These are phyloP conservation scores for Gephyroberyx darwinii DNA, from an alignment of 2,797 vertebrate genomes.

Conservation along the genomic window DNA sequence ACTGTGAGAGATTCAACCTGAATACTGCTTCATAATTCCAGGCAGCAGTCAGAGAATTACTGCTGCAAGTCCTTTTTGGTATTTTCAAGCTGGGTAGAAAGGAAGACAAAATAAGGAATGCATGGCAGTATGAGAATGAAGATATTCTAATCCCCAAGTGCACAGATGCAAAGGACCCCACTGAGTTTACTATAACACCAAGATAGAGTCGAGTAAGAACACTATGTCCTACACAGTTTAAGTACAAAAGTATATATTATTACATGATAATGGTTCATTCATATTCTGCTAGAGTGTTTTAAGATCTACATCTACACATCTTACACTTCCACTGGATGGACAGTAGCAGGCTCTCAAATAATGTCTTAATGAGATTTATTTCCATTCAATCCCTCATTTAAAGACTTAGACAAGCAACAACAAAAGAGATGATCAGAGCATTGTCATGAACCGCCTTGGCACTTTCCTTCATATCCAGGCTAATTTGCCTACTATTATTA, in stretches of 20 bases:
- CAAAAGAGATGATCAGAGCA: constrained; percentile 74
- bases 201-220: constrained; percentile 26
- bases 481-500: constrained; percentile 79
- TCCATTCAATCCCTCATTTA: constrained; percentile 71
- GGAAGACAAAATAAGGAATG: constrained; percentile 26
- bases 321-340: constrained; percentile 27
- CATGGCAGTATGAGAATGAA: constrained; percentile 7
- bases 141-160: constrained; percentile 25
- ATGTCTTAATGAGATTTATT: constrained; percentile 79
- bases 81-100: constrained; percentile 22
- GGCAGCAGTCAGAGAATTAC: constrained; percentile 38
- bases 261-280: constrained; percentile 39
- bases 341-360: constrained; percentile 52
- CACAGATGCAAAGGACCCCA: constrained; percentile 24
- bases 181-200: constrained; percentile 27
- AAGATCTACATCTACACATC: constrained; percentile 46
- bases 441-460: constrained; percentile 67
- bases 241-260: constrained; percentile 1
- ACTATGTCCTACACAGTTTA: constrained; percentile 15
- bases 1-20: constrained; percentile 67
- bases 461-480: constrained; percentile 71
- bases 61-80: constrained; percentile 19
- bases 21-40: constrained; percentile 57
- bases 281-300: constrained; percentile 16
- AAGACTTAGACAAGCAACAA: constrained; percentile 67